These are phyloP conservation scores for Eutolmus rufibarbis DNA, from an alignment of 2,888 invertebrate species.

Conservation along the genomic window DNA sequence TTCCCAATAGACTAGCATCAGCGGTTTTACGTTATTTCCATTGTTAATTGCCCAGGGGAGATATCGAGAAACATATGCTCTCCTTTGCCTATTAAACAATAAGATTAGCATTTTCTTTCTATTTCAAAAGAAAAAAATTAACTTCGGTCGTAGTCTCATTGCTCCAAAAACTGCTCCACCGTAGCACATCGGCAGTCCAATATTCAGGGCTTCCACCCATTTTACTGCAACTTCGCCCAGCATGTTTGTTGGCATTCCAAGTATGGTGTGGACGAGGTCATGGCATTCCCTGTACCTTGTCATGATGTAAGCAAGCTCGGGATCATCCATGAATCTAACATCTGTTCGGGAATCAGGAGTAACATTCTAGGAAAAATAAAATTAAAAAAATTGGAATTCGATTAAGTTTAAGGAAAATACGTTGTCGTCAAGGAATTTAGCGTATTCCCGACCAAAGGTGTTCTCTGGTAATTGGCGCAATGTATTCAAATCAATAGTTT, in stretches of 20 bases:
- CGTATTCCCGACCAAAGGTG: conserved; percentile 87
- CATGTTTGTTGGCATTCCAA: conserved; percentile 95
- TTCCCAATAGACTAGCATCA: conserved; percentile 91
- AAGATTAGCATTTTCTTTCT: conserved; percentile 65
- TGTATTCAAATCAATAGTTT: conserved; percentile 76
- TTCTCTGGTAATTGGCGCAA: conserved; percentile 77
- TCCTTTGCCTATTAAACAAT: conserved; percentile 67
- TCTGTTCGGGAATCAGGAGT: conserved; percentile 90
- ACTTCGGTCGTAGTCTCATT: conserved; percentile 80
- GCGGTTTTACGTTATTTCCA: conserved; percentile 76
- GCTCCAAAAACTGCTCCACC: conserved; percentile 94
- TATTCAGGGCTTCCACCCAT: conserved; percentile 97
- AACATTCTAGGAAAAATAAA: conserved; percentile 67
- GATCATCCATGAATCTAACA: conserved; percentile 90
- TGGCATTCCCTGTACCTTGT: conserved; percentile 97
- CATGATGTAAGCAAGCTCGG: conserved; percentile 92
- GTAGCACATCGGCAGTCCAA: conserved; percentile 93
- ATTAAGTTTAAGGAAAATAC: conserved; percentile 55
- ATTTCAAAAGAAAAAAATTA: conserved; percentile 5
- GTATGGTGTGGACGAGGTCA: conserved; percentile 89
- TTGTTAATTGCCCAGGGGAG: conserved; percentile 88
- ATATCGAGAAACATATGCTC: conserved; percentile 77
- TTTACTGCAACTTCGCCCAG: conserved; percentile 92
- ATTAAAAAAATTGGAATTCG: conserved; percentile 55
- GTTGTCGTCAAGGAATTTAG: conserved; percentile 81